Base-by-base conservation (phyloP, 1,140 invertebrate genomes). In the Drosophila leontia region DNA sequence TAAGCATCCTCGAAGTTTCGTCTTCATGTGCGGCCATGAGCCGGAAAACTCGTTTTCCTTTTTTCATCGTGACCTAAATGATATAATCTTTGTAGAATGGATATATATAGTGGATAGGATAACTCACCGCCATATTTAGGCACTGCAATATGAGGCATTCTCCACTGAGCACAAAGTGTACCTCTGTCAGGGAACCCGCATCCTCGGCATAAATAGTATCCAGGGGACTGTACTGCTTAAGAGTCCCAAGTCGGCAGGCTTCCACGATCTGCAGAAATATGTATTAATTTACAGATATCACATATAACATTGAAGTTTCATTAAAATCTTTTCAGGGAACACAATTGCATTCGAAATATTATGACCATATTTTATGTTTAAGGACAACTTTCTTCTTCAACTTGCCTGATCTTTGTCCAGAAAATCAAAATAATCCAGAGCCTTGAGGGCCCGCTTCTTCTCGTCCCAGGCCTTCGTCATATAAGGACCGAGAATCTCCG, bases 81-180 rank as follows among this genome's bases (percentile, higher is more conserved):
- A 34, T 5, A 17, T 17, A 23, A 17, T n/a, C 35, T 5, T 12
- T 7, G 19, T 6, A 45, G 5, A 12, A 45, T 6, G 1, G 0
- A n/a, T n/a, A 48, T 5, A 26, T 3, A 3, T 8, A 34, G 47
- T 29, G 3, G 0, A 32, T 32, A 35, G 29, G 9, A 34, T 15
- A 32, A 29, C 37, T 44, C 5, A 62, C 91, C 78, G 61, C 69
- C 19, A 92, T 62, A 44, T 85, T 80, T 0, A 92, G 65, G 39
- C 83, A 91, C 44, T 92, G 92, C 1, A 92, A 63, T 13, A 92
- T 91, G 26, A 83, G 70, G 29, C 92, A 92, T 53, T 92, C 80
- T 9, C 92, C 92, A 59, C 92, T 92, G 3, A 92, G 65, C 0
- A 92, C 82, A 55, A 92, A 92, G 41, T 91, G 77, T 1, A 92